These are phyloP conservation scores for Ciconia stormi DNA, from an alignment of 2,113 vertebrate genomes.

Conservation along the genomic window DNA sequence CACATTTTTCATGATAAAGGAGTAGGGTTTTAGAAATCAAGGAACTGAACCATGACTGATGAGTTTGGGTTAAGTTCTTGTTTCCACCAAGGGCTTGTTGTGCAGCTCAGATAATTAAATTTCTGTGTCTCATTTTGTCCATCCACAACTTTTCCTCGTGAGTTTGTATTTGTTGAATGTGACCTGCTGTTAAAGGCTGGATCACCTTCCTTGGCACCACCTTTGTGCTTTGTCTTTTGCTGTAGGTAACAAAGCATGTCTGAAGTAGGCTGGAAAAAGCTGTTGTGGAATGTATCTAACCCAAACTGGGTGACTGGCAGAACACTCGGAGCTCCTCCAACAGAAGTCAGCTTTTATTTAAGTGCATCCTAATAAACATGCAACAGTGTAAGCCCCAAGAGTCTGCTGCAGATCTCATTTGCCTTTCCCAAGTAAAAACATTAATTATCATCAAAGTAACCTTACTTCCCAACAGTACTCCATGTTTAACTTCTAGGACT, in stretches of 20 bases:
- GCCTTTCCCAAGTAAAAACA: not conserved
- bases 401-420: not conserved
- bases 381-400: not conserved
- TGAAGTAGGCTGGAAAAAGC: not conserved
- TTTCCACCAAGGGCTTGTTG: not conserved
- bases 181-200: not conserved
- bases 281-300: not conserved
- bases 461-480: not conserved
- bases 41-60: constrained; percentile 40
- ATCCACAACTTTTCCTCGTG: not conserved
- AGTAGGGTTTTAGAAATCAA: not conserved
- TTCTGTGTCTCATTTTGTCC: not conserved
- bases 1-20: constrained; percentile 32
- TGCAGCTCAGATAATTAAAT: not conserved
- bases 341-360: not conserved
- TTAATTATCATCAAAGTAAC: not conserved
- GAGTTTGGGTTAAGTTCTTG: not conserved
- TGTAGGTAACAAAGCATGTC: not conserved
- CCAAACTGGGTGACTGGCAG: not conserved
- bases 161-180: not conserved
- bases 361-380: not conserved
- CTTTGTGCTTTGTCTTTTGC: not conserved
- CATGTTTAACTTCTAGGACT: not conserved
- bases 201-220: not conserved
- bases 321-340: not conserved